phyloP scores from a whole-genome alignment of 2,113 vertebrate species.

The Pyxicephalus adspersus region DNA sequence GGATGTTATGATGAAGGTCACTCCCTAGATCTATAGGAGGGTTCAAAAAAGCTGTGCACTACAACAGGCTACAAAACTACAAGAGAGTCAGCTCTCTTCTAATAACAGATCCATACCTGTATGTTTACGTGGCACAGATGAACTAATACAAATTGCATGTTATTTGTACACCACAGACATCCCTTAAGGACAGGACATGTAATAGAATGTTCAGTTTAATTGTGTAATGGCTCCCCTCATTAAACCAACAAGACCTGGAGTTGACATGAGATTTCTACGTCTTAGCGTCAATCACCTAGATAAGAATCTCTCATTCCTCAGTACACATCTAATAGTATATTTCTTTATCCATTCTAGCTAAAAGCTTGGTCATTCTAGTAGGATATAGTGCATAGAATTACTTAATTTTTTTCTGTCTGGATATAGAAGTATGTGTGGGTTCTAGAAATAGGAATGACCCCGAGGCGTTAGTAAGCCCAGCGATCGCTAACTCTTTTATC shows the following conservation, averaged over 20 bases:
- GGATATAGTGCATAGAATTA: background rate
- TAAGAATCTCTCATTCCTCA: background rate
- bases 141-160: no score
- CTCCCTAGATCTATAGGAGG: no score
- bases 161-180: no score
- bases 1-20: no score
- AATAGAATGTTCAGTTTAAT: no score
- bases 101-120: no score
- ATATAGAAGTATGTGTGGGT: conserved; percentile 30
- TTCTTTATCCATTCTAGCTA: background rate
- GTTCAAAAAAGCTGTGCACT: no score
- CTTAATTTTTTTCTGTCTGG: conserved; percentile 11
- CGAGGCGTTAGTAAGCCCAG: conserved; percentile 71
- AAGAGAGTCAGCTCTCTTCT: no score
- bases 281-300: background rate
- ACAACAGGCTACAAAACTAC: no score
- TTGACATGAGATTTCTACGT: background rate
- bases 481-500: conserved; percentile 78
- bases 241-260: background rate
- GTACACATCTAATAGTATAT: background rate
- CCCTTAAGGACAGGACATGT: no score
- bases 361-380: background rate
- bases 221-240: no score
- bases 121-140: no score
- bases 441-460: conserved; percentile 70